Base-by-base conservation (phyloP, 2,797 vertebrate genomes). In the Coreius guichenoti region DNA sequence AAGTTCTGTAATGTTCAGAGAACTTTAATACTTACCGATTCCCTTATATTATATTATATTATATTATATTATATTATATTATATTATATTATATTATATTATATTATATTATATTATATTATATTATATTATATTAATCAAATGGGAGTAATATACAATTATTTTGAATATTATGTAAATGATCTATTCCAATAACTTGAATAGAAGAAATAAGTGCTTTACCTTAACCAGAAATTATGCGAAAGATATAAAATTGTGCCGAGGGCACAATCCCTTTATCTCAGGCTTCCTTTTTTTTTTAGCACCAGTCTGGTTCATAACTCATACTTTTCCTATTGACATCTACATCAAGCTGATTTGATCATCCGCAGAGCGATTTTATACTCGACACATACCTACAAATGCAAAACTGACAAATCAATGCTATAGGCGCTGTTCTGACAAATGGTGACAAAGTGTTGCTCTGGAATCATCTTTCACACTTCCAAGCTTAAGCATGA, bases 371-470 rank as follows among this genome's bases (percentile, higher is more conserved):
- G 58, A 65, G 8, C 3, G 19, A 68, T 80, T 68, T 80, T 80
- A 80, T 80, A 69, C 47, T 68, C 47, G 7, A 69, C 58, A 68
- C 63, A 80, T 54, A 54, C 65, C 79, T 80, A 36, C 29, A 80
- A 68, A 80, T 69, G 65, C 63, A 80, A 80, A 80, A 68, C 45
- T 80, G 79, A 51, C 79, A 80, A 80, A 80, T 80, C 79, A 67
- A 49, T 67, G 79, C 79, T 69, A 36, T 68, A 36, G 79, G 79
- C 79, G 65, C 29, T 80, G 43, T 68, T 80, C 63, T 68, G 79
- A 80, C 79, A 80, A 80, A 80, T 68, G 63, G 63, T 80, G 79
- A 80, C 63, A 80, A 80, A 80, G 61, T 68, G 79, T 51, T 80
- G 63, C 29, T 68, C 63, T 33, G 61, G 49, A 68, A 68, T 49